Evolutionary conservation across 1,140 invertebrate species (phyloP).

Genomic region (Plectrocnemia conspersa): DNA sequence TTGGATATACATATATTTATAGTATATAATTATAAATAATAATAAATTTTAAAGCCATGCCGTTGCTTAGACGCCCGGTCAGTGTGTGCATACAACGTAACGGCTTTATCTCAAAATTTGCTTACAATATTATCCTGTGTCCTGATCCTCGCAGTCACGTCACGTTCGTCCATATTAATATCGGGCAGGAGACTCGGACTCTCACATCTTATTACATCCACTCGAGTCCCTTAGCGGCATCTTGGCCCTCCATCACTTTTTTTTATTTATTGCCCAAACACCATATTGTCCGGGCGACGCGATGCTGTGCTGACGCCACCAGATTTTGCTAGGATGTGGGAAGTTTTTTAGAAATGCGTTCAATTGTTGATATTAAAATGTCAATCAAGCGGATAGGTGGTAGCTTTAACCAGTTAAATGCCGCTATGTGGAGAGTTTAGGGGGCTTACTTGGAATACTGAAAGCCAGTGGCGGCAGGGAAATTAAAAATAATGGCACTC

Average conservation of each 20-base stretch:
- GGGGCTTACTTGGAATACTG: too few relatives aligned
- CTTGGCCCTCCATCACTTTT: constrained; percentile 9
- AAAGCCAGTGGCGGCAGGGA: too few relatives aligned
- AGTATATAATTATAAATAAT: too few relatives aligned
- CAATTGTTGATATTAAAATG: constrained; percentile 6
- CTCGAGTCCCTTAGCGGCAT: constrained; percentile 11
- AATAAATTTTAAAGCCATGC: constrained; percentile 23
- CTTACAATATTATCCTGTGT: constrained; percentile 34
- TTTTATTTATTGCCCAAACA: constrained; percentile 15
- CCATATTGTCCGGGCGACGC: background rate
- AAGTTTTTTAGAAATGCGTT: background rate
- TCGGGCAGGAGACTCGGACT: constrained; percentile 27
- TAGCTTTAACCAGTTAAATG: too few relatives aligned
- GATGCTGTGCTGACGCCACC: background rate
- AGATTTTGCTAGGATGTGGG: background rate
- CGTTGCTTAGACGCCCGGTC: too few relatives aligned
- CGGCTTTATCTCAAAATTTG: constrained; percentile 35
- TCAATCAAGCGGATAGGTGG: constrained; percentile 16
- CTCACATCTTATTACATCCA: constrained; percentile 33
- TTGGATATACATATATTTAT: too few relatives aligned
- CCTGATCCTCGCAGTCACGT: constrained; percentile 21
- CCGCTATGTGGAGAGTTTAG: too few relatives aligned
- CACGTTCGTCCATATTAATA: constrained; percentile 35
- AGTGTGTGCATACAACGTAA: constrained; percentile 19
- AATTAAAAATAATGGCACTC: too few relatives aligned